These are phyloP conservation scores for Lagopus leucura DNA, from an alignment of 2,113 vertebrate species.

Conservation along the genomic window DNA sequence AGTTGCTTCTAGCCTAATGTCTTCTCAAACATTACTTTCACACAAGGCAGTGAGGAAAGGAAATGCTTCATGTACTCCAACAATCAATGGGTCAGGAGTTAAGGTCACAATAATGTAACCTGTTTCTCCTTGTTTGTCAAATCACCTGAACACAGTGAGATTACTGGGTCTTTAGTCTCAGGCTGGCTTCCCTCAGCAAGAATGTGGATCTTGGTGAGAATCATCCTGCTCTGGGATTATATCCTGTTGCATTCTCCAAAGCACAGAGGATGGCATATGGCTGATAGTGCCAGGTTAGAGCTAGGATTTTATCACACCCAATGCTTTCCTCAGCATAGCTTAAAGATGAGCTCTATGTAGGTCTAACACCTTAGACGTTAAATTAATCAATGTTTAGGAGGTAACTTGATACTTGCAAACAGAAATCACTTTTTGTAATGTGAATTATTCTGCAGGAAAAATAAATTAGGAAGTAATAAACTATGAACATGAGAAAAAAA, in stretches of 20 bases:
- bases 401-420: not conserved
- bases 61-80: constrained; percentile 56
- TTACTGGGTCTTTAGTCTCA: not conserved
- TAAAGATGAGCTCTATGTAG: not conserved
- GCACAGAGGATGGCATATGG: not conserved
- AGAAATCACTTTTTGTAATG: not conserved
- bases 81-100: constrained; percentile 17
- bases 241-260: accelerated
- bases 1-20: constrained; percentile 56
- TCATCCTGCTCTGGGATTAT: not conserved
- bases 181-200: not conserved
- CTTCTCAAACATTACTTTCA: constrained; percentile 33
- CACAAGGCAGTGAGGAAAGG: not conserved
- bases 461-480: not conserved
- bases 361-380: not conserved
- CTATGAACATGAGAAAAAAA: too few relatives aligned
- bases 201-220: not conserved
- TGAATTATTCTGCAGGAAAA: not conserved
- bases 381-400: not conserved
- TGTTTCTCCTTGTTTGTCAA: constrained; percentile 50
- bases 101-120: constrained; percentile 26
- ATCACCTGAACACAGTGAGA: not conserved
- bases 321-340: not conserved
- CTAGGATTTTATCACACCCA: not conserved
- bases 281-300: not conserved